phyloP scores from a whole-genome alignment of 2,797 vertebrate genomes.

The Sebastes ruberrimus region DNA sequence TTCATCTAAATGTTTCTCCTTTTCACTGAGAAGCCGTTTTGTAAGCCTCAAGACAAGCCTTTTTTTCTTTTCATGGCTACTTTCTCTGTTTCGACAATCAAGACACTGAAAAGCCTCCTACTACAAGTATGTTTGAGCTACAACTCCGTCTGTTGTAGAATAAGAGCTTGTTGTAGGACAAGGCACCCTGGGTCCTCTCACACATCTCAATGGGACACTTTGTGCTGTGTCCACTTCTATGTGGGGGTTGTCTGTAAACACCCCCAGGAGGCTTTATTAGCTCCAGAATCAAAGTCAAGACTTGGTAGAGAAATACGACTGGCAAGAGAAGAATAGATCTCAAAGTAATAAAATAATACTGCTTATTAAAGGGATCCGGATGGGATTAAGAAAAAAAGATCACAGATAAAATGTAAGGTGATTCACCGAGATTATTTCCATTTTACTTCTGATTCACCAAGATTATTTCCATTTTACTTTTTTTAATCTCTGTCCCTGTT shows the following conservation, averaged over 20 bases:
- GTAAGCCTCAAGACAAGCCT: slow-evolving; percentile 15
- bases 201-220: slow-evolving; percentile 71
- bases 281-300: slow-evolving; percentile 38
- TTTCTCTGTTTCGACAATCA: slow-evolving; percentile 54
- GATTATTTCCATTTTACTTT: slow-evolving; percentile 21
- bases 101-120: slow-evolving; percentile 69
- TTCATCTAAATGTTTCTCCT: slow-evolving; percentile 21
- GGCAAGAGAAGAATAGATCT: neutral
- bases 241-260: slow-evolving; percentile 46
- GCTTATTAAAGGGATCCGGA: neutral
- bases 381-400: neutral
- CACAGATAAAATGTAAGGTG: neutral
- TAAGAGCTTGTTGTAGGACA: slow-evolving; percentile 63
- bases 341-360: neutral
- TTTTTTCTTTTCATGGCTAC: slow-evolving; percentile 22
- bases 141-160: slow-evolving; percentile 48
- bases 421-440: neutral
- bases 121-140: slow-evolving; percentile 64
- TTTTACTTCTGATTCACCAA: neutral
- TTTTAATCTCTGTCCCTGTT: slow-evolving; percentile 5
- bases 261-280: slow-evolving; percentile 45
- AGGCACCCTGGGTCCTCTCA: slow-evolving; percentile 39
- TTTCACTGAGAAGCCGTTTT: slow-evolving; percentile 24
- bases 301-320: slow-evolving; percentile 6
- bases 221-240: slow-evolving; percentile 62